Conservation (phyloP, 2,113 vertebrate genomes). For the Thinocorus orbignyianus region DNA sequence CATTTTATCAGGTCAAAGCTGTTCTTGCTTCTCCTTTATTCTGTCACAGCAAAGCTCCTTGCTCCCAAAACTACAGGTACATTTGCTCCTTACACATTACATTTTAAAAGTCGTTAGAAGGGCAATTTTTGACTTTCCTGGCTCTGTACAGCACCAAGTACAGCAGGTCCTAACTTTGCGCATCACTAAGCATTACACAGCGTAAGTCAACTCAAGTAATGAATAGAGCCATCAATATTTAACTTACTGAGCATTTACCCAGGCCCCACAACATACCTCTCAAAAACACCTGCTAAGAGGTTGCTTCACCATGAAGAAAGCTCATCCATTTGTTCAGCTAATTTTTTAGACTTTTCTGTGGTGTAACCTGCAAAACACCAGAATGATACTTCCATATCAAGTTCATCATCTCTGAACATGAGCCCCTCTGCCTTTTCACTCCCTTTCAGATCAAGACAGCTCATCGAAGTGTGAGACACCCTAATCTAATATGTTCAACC, state of each 20-base stretch:
- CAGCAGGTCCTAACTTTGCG: neutral
- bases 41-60: neutral
- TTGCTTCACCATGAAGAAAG: neutral
- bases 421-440: neutral
- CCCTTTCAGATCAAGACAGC: neutral
- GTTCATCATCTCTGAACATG: neutral
- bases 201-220: neutral
- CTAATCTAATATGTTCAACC: neutral
- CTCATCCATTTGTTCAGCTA: neutral
- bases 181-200: neutral
- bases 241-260: neutral
- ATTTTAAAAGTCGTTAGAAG: neutral
- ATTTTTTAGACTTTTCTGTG: constrained; percentile 29
- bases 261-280: neutral
- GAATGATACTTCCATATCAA: neutral
- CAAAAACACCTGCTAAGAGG: neutral
- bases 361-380: neutral
- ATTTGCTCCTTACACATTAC: neutral
- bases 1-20: neutral
- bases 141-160: neutral
- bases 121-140: neutral
- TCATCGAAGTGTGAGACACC: neutral
- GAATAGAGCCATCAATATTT: constrained; percentile 21
- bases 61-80: neutral
- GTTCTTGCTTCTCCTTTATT: neutral